Conservation (phyloP, 2,797 vertebrate species). For the Orestias chungarensis region DNA sequence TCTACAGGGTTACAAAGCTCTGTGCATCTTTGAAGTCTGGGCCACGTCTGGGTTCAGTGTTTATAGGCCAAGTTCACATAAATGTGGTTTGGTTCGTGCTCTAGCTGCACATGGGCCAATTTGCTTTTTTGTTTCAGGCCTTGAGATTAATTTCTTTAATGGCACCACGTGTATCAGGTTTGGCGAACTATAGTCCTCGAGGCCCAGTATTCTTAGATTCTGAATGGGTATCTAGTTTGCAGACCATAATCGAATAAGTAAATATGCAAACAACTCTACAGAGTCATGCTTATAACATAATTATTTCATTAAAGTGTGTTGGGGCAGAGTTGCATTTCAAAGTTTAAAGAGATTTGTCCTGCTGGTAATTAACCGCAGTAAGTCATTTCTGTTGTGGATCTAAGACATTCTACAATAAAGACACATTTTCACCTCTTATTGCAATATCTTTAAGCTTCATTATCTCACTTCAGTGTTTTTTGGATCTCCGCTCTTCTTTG, state of each 20-base stretch:
- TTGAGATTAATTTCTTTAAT: background rate
- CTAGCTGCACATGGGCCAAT: background rate
- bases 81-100: constrained; percentile 10
- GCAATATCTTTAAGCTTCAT: background rate
- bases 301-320: background rate
- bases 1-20: constrained; percentile 55
- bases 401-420: background rate
- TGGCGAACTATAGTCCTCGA: background rate
- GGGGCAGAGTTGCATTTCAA: background rate
- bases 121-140: background rate
- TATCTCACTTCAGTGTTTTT: background rate
- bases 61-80: constrained; percentile 23
- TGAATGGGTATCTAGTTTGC: background rate
- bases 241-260: background rate
- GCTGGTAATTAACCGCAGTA: background rate
- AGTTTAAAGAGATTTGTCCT: background rate
- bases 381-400: background rate
- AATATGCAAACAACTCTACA: background rate
- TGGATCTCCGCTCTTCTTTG: background rate
- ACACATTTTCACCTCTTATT: background rate
- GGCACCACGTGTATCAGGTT: background rate
- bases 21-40: constrained; percentile 49
- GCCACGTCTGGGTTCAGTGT: constrained; percentile 56
- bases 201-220: background rate
- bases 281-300: background rate